These are phyloP conservation scores for Chironex yamaguchii DNA, from an alignment of 30 jellyfish, hydroid and myxozoan species.

Conservation along the genomic window DNA sequence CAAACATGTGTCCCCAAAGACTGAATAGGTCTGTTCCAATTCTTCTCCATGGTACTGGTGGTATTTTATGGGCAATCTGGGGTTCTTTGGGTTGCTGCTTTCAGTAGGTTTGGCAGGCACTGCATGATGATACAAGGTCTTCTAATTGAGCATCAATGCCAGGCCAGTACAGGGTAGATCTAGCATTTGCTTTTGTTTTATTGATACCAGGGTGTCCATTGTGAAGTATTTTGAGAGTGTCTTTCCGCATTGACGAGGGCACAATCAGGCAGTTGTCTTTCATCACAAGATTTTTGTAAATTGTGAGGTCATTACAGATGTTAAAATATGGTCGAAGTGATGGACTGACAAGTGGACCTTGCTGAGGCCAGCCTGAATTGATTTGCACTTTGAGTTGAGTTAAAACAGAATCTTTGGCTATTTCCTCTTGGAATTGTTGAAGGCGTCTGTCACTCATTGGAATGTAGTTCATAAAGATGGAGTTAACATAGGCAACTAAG, in stretches of 20 bases:
- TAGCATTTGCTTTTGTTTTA: slow-evolving; percentile 42
- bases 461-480: background rate
- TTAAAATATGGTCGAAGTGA: slow-evolving; percentile 26
- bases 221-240: slow-evolving; percentile 17
- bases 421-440: too few species aligned
- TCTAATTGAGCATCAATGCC: slow-evolving; percentile 23
- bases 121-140: slow-evolving; percentile 5
- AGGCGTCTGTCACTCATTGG: background rate
- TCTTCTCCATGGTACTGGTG: slow-evolving; percentile 44
- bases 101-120: slow-evolving; percentile 16
- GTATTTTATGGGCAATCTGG: slow-evolving; percentile 33
- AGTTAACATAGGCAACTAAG: background rate
- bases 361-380: slow-evolving; percentile 32
- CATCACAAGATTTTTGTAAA: slow-evolving; percentile 1
- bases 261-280: slow-evolving; percentile 40
- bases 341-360: background rate
- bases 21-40: slow-evolving; percentile 56
- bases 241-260: slow-evolving; percentile 45
- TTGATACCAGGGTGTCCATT: slow-evolving; percentile 56
- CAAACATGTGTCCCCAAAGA: background rate
- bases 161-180: slow-evolving; percentile 55
- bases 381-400: background rate
- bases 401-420: too few species aligned
- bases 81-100: slow-evolving; percentile 36
- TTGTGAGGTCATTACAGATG: slow-evolving; percentile 24